Evolutionary conservation across 2,113 vertebrate species (phyloP).

Genomic region (Podiceps cristatus): DNA sequence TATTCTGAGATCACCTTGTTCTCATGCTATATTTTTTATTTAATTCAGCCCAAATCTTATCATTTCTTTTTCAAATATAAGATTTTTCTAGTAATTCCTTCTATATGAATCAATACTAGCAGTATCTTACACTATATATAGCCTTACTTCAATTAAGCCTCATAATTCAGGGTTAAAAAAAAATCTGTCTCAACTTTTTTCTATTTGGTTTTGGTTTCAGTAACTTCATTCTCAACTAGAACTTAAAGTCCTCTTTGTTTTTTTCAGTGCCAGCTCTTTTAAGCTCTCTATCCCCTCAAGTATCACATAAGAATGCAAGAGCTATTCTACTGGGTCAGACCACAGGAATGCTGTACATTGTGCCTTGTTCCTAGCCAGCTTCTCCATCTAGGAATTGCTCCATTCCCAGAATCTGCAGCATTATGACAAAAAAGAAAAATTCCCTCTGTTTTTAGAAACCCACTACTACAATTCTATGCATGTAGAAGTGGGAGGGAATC

Average conservation of each 20-base stretch:
- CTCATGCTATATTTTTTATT: neutral
- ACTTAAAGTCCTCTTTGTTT: neutral
- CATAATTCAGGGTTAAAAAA: neutral
- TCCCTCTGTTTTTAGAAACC: neutral
- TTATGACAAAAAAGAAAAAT: neutral
- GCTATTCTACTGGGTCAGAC: neutral
- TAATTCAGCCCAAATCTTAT: neutral
- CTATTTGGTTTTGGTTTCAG: neutral
- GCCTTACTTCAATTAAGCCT: neutral
- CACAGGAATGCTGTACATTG: neutral
- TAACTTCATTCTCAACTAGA: neutral
- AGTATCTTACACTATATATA: neutral
- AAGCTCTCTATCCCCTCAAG: neutral
- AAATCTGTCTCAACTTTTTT: neutral
- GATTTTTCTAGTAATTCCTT: neutral
- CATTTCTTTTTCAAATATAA: neutral
- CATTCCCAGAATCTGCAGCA: neutral
- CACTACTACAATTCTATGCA: neutral
- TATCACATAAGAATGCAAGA: neutral
- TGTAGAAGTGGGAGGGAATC: neutral
- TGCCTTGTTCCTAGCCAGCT: neutral
- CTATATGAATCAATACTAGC: neutral
- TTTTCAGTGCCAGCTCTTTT: neutral
- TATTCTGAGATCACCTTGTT: neutral
- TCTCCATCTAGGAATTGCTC: neutral